A percentile compares a stretch with the other conserved stretches of the same genome.
These are phyloP conservation scores for Protaetia brevitarsis DNA, from an alignment of 1,140 invertebrate species.

Conservation along the genomic window DNA sequence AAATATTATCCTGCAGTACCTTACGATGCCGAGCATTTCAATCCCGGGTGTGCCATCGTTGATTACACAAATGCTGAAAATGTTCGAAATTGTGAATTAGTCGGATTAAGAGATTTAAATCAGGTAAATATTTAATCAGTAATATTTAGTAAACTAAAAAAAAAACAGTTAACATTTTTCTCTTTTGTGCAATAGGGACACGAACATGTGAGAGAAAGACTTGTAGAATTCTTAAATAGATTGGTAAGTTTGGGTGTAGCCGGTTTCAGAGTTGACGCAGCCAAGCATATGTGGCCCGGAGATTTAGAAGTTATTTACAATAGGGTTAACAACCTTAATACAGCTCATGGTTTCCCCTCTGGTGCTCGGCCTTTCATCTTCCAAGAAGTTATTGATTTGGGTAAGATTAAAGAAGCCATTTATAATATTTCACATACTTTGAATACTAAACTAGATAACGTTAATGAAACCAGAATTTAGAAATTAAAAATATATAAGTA, in stretches of 20 bases:
- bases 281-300: slow-evolving; percentile 81
- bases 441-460: too few relatives aligned
- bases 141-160: too few relatives aligned
- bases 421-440: too few relatives aligned
- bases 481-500: too few relatives aligned
- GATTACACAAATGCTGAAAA: slow-evolving; percentile 51
- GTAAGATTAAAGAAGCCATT: too few relatives aligned
- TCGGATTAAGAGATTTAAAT: slow-evolving; percentile 72
- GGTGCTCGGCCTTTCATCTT: slow-evolving; percentile 65
- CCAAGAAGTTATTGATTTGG: slow-evolving; percentile 78
- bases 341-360: slow-evolving; percentile 56
- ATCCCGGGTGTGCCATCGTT: slow-evolving; percentile 52
- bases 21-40: slow-evolving; percentile 57
- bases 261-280: slow-evolving; percentile 69
- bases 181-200: too few relatives aligned
- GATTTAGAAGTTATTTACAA: slow-evolving; percentile 65
- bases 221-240: slow-evolving; percentile 68
- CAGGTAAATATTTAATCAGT: slow-evolving; percentile 42
- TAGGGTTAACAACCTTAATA: slow-evolving; percentile 60
- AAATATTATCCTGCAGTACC: slow-evolving; percentile 58
- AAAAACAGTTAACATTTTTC: too few relatives aligned
- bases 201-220: slow-evolving; percentile 65
- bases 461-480: too few relatives aligned
- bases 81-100: slow-evolving; percentile 71
- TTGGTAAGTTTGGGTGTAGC: slow-evolving; percentile 75